Percentiles rank a stretch among this genome's conserved stretches.
Conservation (phyloP, 2,888 invertebrate genomes). For the Lepidochitona cinerea region DNA sequence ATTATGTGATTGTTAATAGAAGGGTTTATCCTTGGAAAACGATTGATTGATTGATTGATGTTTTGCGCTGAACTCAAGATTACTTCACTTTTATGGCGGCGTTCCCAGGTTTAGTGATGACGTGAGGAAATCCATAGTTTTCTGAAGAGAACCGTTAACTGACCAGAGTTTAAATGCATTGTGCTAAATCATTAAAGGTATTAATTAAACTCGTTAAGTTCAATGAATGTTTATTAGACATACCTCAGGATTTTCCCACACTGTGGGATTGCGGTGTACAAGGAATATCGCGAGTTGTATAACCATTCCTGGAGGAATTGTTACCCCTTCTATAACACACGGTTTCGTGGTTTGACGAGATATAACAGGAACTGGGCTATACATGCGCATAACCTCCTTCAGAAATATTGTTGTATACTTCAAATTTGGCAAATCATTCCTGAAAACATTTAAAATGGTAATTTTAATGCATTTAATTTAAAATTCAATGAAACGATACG, state of each 20-base stretch:
- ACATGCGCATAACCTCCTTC: background rate
- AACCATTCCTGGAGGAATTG: background rate
- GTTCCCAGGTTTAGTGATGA: no score
- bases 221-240: background rate
- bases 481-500: no score
- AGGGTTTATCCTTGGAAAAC: no score
- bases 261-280: background rate
- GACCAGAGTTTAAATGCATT: no score
- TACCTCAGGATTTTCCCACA: slow-evolving; percentile 1
- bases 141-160: no score
- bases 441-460: background rate
- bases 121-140: no score
- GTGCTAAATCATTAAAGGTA: no score
- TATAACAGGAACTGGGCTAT: background rate
- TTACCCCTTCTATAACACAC: slow-evolving; percentile 2
- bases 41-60: no score
- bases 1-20: no score
- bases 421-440: background rate
- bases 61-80: no score
- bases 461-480: background rate
- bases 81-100: no score
- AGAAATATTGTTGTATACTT: background rate
- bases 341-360: slow-evolving; percentile 3
- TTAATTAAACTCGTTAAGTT: no score
- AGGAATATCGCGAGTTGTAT: background rate